Evolutionary conservation across 2,888 invertebrate species (phyloP), one percentile per base, ranked within the genome.

Genomic region (Chymomyza caudatula): DNA sequence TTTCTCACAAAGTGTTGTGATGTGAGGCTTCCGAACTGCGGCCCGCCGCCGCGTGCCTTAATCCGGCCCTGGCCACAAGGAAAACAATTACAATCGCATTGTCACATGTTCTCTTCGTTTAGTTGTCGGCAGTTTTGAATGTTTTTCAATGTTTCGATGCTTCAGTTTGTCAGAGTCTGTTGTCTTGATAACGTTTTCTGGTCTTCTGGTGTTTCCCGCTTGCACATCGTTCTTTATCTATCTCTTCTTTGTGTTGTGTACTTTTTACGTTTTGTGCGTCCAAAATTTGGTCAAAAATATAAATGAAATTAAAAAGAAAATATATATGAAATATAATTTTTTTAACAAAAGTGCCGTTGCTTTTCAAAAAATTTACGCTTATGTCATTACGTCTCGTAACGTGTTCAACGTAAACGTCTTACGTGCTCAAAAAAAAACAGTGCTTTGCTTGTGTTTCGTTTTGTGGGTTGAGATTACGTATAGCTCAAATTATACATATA

Each of bases 131-230:
- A 17, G 11, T 51, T 49, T 49, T 6, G 13, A 44, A 8, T n/a
- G n/a, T n/a, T n/a, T 25, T 25, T 25, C 4, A 25, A 25, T 25
- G 25, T 25, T 25, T 25, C 29, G 5, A n/a, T 17, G 17, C 15
- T 78, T 89, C 82, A 89, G 89, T 89, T 88, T 89, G 89, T 89
- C 88, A 88, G 87, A 88, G 89, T 90, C 89, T 88, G 84, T 90
- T 90, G 89, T 89, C 88, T 89, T 88, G 90, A 89, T 88, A 89
- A 90, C 88, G 87, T 88, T 84, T 74, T 84, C 47, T 51, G 51
- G 17, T 51, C 20, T 51, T 51, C 19, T 51, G 20, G 51, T 51
- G 20, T 15, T 20, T 20, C 51, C 42, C 57, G 20, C 25, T 43
- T 57, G 20, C 47, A 57, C 22, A 44, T 47, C 67, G 71, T 42